Evolutionary conservation across 2,797 vertebrate genomes (phyloP).

Genomic region (Ptychadena robeensis): DNA sequence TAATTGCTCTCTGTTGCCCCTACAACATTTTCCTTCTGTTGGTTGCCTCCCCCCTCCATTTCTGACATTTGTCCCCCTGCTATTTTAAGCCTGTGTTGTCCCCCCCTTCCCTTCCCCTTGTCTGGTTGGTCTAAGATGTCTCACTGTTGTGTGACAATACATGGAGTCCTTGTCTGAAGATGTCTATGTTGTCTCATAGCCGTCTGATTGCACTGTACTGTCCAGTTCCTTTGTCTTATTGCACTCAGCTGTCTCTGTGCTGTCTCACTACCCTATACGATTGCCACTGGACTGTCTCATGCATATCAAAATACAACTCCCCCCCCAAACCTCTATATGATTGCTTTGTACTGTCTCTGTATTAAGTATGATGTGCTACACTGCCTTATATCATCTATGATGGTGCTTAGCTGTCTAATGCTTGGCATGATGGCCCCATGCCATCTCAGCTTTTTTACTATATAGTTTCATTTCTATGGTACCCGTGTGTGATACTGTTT

Average conservation of each 20-base stretch:
- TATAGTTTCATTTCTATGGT: background rate
- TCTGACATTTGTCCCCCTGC: background rate
- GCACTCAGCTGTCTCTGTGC: background rate
- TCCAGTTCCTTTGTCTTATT: constrained; percentile 1
- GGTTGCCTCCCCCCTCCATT: background rate
- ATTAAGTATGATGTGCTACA: background rate
- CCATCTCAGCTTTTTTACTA: too few relatives aligned
- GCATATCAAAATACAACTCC: too few relatives aligned
- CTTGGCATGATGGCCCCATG: background rate
- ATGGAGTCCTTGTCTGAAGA: background rate
- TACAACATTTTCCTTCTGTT: background rate
- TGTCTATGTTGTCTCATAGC: background rate
- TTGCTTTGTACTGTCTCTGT: background rate
- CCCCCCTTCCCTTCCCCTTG: background rate
- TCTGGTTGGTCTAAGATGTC: background rate
- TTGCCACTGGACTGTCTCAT: background rate
- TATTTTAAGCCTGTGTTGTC: background rate
- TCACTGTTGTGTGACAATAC: background rate
- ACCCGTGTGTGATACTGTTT: background rate
- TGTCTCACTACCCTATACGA: background rate
- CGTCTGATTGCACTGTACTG: background rate
- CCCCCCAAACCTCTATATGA: background rate
- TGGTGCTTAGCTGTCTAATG: background rate
- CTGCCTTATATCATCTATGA: background rate
- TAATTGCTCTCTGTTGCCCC: background rate